Evolutionary conservation across 2,888 invertebrate species (phyloP).

Genomic region (Lepetodrilus schrolli): DNA sequence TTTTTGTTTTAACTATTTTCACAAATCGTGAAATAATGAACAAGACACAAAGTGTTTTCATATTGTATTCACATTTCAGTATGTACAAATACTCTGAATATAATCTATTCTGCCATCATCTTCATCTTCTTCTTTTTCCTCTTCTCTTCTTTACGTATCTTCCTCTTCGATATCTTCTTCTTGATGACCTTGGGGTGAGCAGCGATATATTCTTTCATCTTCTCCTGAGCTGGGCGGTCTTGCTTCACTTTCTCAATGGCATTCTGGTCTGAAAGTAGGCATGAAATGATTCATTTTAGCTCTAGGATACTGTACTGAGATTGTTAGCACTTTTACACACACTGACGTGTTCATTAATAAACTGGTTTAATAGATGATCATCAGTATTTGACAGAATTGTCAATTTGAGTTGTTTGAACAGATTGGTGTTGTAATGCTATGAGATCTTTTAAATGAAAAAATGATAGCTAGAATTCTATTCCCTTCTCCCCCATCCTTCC

Average conservation of each 20-base stretch:
- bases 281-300: no score
- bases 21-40: neutral
- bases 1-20: neutral
- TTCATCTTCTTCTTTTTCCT: conserved; percentile 37
- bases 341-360: no score
- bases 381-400: no score
- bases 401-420: no score
- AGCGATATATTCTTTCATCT: conserved; percentile 34
- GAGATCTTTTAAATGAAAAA: no score
- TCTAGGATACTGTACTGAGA: no score
- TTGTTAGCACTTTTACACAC: no score
- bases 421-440: no score
- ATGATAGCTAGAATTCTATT: no score
- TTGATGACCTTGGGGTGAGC: conserved; percentile 25
- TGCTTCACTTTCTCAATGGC: conserved; percentile 52
- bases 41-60: neutral
- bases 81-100: neutral
- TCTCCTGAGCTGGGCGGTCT: conserved; percentile 41
- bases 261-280: conserved; percentile 48
- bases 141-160: conserved; percentile 37
- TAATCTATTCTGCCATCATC: neutral
- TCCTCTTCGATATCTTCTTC: conserved; percentile 30
- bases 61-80: neutral
- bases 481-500: no score
- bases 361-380: no score